Base-by-base conservation (phyloP, 2,113 vertebrate species). In the Sminthopsis crassicaudata region DNA sequence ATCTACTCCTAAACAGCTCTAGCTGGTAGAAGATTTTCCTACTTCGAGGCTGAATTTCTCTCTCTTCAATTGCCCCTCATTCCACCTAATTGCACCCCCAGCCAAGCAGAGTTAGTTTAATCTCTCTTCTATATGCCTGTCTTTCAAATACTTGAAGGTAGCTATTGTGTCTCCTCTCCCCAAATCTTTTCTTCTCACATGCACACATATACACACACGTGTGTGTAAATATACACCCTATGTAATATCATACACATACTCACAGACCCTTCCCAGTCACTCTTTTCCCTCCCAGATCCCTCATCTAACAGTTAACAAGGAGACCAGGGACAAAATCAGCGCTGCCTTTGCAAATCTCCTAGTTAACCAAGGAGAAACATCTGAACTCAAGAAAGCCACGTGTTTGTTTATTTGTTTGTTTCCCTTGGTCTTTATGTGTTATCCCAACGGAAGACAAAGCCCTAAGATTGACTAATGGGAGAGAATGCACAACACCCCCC, bases 371-470 rank as follows among this genome's bases (percentile, higher is more conserved):
- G 95, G 67, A 84, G n/a, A 97, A 97, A 96, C 95, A 97, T 95
- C 93, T 93, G 55, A 55, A 95, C 96, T 98, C 97, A 97, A 95
- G 96, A 97, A 96, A 98, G 97, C 89, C 96, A 76, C 96, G 96
- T n/a, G 67, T 97, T 96, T 97, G 97, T 96, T 84, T 84, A 84
- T 42, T 42, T 97, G 97, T 98, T 98, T 98, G 97, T 98, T 97
- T 97, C 95, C 94, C 96, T 97, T 95, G 95, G 96, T 97, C 96
- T 97, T 95, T 95, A 89, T 95, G 92, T 97, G 97, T 97, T 97
- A 97, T 96, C n/a, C 95, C 97, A 97, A 97, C 94, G 96, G 93
- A 97, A 98, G 97, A 97, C 97, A 97, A 97, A 97, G 95, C 95
- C 91, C 96, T 96, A 92, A 97, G 97, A 98, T 96, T 98, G 97